Base-by-base conservation (phyloP, 2,113 vertebrate species). In the Hippoglossus stenolepis region DNA sequence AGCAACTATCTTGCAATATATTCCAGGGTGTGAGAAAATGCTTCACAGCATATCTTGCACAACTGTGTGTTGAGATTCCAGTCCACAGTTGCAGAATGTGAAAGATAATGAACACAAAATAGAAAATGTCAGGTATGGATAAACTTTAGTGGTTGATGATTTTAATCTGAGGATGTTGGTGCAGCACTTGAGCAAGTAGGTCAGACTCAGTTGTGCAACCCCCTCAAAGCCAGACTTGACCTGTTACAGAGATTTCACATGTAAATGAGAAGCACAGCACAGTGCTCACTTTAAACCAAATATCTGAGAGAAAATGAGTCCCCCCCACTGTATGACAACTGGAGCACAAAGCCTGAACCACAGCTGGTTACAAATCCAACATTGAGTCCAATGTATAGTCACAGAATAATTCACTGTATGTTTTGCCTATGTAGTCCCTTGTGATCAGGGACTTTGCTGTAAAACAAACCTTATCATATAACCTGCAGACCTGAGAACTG, bases 21-120 rank as follows among this genome's bases (percentile, higher is more conserved):
- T 69, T 67, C 79, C 2, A 79, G 75, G 78, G 76, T 81, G 80
- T 90, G 84, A 59, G 77, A 82, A 86, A 82, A 79, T 66, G 43
- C 11, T 70, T 45, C 8, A 23, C 21, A 69, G n/a, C 61, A 72
- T 26, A 26, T 2, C 47, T 88, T 88, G 51, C 79, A 70, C 58
- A 89, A 83, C 17, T 0, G 2, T 21, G 31, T 38, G 57, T 59
- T n/a, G 38, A 73, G 35, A 75, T 79, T 84, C 5, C 54, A 58
- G 68, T 63, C 9, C 63, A 2, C 5, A 69, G 26, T 83, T 87
- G 66, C 80, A 59, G 26, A 72, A 73, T 20, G 1, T 9, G 0
- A 38, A 38, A 10, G 35, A 38, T 38, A 10, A 38, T 9, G 9
- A 38, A 38, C 1, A 38, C 9, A 38, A 38, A 38, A 38, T 2